Evolutionary conservation across 2,888 invertebrate genomes (phyloP), one percentile per base, ranked within the genome.

Genomic region (Matsumyia berberina): DNA sequence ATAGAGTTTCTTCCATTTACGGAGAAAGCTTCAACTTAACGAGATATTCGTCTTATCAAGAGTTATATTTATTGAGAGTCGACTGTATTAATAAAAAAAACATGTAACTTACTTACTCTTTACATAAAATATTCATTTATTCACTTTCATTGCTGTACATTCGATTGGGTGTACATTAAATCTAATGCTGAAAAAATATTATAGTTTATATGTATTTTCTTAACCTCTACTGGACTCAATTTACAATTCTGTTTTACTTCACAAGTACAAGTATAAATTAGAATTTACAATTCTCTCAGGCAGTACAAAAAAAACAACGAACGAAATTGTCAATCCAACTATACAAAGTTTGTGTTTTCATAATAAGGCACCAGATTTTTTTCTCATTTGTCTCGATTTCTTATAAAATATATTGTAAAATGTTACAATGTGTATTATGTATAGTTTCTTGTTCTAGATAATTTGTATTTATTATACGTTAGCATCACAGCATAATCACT

Each of bases 401-500:
- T 53, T 69, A 44, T 53, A 77, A 60, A 53, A 53, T 69, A 29
- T 46, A 24, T 24, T 24, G 24, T 24, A 24, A 24, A 24, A 24
- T 24, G 1, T 24, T 24, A 24, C 29, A 55, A 42, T 58, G 15
- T 44, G 12, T 5, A 29, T 9, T 11, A 9, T n/a, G n/a, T n/a
- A n/a, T n/a, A n/a, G n/a, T 29, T 44, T 11, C 19, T 60, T 42
- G 19, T 17, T n/a, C 11, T 37, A 66, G 29, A 37, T 17, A 64
- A 57, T 11, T 5, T 51, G 11, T 49, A 57, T 5, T 11, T 33
- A 15, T 62, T 31, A 4, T 85, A 85, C 85, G 74, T 74, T 85
- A 80, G 66, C 64, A 85, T 85, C 85, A 85, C 85, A 85, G 85
- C 46, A 60, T 76, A 80, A 85, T 85, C 85, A 85, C 85, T 85